Evolutionary conservation across 1,140 invertebrate genomes (phyloP), one percentile per base, ranked within the genome.

Genomic region (Protaetia brevitarsis): DNA sequence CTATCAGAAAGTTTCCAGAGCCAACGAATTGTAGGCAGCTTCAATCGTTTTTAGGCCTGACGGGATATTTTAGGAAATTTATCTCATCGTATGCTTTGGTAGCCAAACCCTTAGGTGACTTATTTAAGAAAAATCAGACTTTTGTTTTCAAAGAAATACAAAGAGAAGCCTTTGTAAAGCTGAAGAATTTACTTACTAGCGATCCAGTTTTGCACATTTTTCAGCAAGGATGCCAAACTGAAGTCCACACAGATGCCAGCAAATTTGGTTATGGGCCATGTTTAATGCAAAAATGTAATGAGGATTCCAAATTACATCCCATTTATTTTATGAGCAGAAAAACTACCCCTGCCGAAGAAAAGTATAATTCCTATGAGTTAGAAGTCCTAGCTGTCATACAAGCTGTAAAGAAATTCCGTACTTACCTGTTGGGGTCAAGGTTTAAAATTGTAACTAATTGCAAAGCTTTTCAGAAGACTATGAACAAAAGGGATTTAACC

Each of bases 191-290:
- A 23, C 29, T 72, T n/a, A 56, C 56, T 2, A 65, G 69, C 23
- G 68, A 76, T 51, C 76, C 78, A 11, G 74, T 80, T 8, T 60
- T 79, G 11, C 71, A 66, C 27, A 74, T 81, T 26, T 79, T 72
- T 68, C 59, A 77, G 27, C 67, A 64, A n/a, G 27, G 56, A 2
- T 30, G 58, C 45, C 71, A 72, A 3, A 76, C 78, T 3, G 58
- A 73, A 26, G 30, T 73, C 10, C 71, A 75, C 34, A 71, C 69
- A 11, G 71, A n/a, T n/a, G n/a, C n/a, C n/a, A n/a, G n/a, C n/a
- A n/a, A n/a, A n/a, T n/a, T n/a, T n/a, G n/a, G n/a, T n/a, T n/a
- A n/a, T n/a, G n/a, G n/a, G n/a, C n/a, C n/a, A n/a, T n/a, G n/a
- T n/a, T n/a, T n/a, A n/a, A n/a, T n/a, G n/a, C n/a, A n/a, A n/a